phyloP scores from a whole-genome alignment of 2,888 invertebrate genomes.

The Tenthredo livida region DNA sequence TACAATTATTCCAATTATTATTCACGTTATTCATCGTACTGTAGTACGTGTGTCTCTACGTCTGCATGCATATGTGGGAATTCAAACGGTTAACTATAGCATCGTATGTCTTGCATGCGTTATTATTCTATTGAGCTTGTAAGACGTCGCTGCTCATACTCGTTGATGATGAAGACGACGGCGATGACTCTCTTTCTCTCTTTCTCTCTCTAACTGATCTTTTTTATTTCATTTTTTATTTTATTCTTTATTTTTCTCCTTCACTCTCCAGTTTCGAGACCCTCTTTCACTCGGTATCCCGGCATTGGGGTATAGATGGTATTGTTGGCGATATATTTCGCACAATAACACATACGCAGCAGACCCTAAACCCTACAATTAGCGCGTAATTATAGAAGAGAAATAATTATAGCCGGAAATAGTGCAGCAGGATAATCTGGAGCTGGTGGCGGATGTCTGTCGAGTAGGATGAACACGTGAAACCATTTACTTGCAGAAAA shows the following conservation, averaged over 20 bases:
- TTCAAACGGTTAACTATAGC: constrained; percentile 34
- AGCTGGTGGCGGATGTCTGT: not conserved
- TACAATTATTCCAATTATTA: constrained; percentile 44
- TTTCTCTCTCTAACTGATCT: not conserved
- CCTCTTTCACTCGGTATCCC: not conserved
- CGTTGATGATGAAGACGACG: not conserved
- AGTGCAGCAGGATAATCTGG: not conserved
- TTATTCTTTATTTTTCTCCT: no score
- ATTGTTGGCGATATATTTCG: not conserved
- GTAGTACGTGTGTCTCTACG: not conserved
- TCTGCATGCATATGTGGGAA: not conserved
- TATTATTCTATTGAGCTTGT: constrained; percentile 50
- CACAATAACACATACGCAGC: not conserved
- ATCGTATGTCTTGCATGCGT: not conserved
- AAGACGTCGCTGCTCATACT: constrained; percentile 25
- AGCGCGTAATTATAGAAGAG: not conserved
- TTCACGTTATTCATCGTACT: constrained; percentile 6
- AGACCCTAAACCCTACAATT: not conserved
- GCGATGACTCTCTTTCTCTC: not conserved
- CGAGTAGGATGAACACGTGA: not conserved
- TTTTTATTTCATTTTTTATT: not conserved
- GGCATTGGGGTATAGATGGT: not conserved
- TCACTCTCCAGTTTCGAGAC: not conserved
- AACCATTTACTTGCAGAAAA: not conserved
- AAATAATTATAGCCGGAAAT: not conserved